Percentiles rank a stretch among this genome's conserved stretches.
Conservation (phyloP, 2,888 invertebrate genomes). For the Nowickia ferox region DNA sequence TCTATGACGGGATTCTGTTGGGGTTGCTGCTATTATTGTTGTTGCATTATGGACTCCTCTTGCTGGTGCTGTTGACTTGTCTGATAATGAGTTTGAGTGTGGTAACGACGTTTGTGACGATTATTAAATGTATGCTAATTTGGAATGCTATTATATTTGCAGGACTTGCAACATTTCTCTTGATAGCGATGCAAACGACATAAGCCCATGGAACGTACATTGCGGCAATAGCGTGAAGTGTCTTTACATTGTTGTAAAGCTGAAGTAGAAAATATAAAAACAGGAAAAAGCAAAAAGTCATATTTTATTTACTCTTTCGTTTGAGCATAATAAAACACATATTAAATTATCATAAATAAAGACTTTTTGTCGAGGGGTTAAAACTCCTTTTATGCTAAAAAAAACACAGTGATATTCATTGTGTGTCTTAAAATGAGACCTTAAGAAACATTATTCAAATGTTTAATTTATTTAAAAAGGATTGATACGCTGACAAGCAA, state of each 20-base stretch:
- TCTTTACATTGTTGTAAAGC: conserved; percentile 90
- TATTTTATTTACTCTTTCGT: background rate
- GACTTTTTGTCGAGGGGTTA: too few relatives aligned
- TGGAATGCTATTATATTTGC: conserved; percentile 82
- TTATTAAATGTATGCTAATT: conserved; percentile 66
- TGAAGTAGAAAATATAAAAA: conserved; percentile 71
- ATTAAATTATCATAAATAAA: background rate
- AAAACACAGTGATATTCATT: too few relatives aligned
- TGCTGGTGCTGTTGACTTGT: conserved; percentile 18
- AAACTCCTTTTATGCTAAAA: too few relatives aligned
- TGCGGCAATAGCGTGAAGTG: conserved; percentile 92
- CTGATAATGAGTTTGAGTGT: conserved; percentile 9
- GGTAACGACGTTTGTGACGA: conserved; percentile 24
- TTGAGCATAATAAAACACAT: conserved; percentile 13
- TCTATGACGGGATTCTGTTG: background rate
- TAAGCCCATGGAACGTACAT: conserved; percentile 94
- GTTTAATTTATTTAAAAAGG: too few relatives aligned
- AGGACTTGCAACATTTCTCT: conserved; percentile 94
- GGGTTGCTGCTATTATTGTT: conserved; percentile 2
- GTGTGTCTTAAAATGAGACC: too few relatives aligned
- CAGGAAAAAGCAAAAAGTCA: background rate
- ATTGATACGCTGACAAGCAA: too few relatives aligned
- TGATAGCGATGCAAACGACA: conserved; percentile 93
- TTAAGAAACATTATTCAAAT: too few relatives aligned
- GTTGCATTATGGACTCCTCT: conserved; percentile 22